Evolutionary conservation across 1,140 invertebrate species (phyloP).

Genomic region (Drosophila sucinea): DNA sequence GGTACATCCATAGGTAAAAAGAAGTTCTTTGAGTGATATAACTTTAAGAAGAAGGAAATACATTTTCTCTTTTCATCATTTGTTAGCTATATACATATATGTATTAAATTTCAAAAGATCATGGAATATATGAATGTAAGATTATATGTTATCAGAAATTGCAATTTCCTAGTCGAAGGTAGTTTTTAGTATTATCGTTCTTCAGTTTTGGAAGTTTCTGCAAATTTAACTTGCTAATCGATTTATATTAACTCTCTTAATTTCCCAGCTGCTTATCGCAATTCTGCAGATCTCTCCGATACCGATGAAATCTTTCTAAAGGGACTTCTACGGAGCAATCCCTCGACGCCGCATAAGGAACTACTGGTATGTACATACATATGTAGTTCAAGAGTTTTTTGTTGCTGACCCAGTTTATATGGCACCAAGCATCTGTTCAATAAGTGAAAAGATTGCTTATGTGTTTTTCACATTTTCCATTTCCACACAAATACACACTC

Average conservation of each 20-base stretch:
- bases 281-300: conserved; percentile 67
- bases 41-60: no score
- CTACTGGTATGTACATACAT: conserved; percentile 67
- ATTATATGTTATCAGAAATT: no score
- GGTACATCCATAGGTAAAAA: no score
- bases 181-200: conserved; percentile 11
- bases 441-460: conserved; percentile 66
- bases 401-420: conserved; percentile 64
- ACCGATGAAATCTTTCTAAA: conserved; percentile 79
- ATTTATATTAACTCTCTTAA: conserved; percentile 9
- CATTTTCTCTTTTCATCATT: no score
- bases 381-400: conserved; percentile 16
- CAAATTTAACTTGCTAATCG: background rate
- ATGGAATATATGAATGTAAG: no score
- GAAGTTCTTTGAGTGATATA: no score
- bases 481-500: conserved; percentile 25
- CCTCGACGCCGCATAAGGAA: conserved; percentile 76
- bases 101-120: no score
- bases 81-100: no score
- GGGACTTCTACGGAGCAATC: conserved; percentile 72
- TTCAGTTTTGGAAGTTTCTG: conserved; percentile 1
- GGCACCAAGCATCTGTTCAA: conserved; percentile 46
- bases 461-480: conserved; percentile 51
- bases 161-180: no score
- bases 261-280: conserved; percentile 59